Evolutionary conservation across 2,888 invertebrate genomes (phyloP).

Genomic region (Euzetes globulus): DNA sequence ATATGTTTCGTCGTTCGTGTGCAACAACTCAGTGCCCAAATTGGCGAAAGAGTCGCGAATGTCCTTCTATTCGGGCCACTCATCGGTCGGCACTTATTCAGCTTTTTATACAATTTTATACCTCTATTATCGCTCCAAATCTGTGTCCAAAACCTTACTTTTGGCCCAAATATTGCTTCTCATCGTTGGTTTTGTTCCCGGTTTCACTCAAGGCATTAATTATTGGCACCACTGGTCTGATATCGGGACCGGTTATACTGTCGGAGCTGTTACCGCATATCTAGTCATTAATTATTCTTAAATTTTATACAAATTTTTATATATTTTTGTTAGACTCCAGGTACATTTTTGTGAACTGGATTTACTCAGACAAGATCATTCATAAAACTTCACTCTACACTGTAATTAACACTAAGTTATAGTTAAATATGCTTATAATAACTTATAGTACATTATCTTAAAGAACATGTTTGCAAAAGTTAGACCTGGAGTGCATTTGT

Average conservation of each 20-base stretch:
- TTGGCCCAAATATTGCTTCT: neutral
- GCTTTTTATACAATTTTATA: slow-evolving; percentile 11
- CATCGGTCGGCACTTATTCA: slow-evolving; percentile 27
- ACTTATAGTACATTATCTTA: too few species aligned
- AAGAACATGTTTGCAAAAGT: too few species aligned
- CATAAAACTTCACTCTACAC: too few species aligned
- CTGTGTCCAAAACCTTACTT: neutral
- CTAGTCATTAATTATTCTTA: slow-evolving; percentile 37
- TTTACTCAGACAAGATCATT: too few species aligned
- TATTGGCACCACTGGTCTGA: slow-evolving; percentile 30
- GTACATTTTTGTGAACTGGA: too few species aligned
- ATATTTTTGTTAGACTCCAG: too few species aligned
- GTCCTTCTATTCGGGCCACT: slow-evolving; percentile 35
- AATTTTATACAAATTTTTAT: too few species aligned
- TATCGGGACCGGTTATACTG: slow-evolving; percentile 6
- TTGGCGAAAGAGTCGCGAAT: slow-evolving; percentile 24
- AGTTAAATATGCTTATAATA: too few species aligned
- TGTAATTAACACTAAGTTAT: too few species aligned
- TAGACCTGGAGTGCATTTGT: too few species aligned
- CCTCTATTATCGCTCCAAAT: neutral
- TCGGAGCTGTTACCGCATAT: slow-evolving; percentile 16
- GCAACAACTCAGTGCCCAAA: neutral
- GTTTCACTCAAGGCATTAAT: slow-evolving; percentile 18
- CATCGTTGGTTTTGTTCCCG: slow-evolving; percentile 3
- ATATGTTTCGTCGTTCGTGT: neutral